These are phyloP conservation scores for Panagrolaimus sp. DNA, from an alignment of 1,140 invertebrate species.

Conservation along the genomic window DNA sequence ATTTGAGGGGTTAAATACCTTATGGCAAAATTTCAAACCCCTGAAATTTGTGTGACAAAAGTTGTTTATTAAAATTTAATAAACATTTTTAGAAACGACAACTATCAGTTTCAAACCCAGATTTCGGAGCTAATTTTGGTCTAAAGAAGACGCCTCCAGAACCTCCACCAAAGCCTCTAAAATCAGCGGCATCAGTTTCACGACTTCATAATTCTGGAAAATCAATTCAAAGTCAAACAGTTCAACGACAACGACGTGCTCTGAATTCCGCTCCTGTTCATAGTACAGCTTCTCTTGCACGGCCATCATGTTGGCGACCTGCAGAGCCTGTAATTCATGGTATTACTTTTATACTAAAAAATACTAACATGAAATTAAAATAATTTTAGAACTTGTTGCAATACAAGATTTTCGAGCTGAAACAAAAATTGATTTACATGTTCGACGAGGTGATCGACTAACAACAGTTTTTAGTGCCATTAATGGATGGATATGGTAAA, in stretches of 20 bases:
- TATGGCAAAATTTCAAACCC: too few relatives aligned
- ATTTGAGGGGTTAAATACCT: too few relatives aligned
- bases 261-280: neutral
- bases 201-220: neutral
- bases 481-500: constrained; percentile 5
- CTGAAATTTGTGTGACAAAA: too few relatives aligned
- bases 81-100: too few relatives aligned
- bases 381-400: neutral
- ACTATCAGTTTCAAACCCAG: too few relatives aligned
- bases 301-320: neutral
- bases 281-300: neutral
- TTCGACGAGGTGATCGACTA: constrained; percentile 5
- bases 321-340: constrained; percentile 1
- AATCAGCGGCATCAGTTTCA: neutral
- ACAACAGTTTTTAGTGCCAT: constrained; percentile 7
- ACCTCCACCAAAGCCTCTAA: neutral
- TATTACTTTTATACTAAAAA: too few relatives aligned
- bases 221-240: neutral
- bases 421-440: constrained; percentile 6
- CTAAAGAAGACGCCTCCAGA: neutral
- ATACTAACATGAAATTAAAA: too few relatives aligned
- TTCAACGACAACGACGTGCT: neutral
- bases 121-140: too few relatives aligned
- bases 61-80: too few relatives aligned
- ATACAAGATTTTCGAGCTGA: neutral